These are phyloP conservation scores for Hyphantria cunea DNA, from an alignment of 1,140 invertebrate species.

Conservation along the genomic window DNA sequence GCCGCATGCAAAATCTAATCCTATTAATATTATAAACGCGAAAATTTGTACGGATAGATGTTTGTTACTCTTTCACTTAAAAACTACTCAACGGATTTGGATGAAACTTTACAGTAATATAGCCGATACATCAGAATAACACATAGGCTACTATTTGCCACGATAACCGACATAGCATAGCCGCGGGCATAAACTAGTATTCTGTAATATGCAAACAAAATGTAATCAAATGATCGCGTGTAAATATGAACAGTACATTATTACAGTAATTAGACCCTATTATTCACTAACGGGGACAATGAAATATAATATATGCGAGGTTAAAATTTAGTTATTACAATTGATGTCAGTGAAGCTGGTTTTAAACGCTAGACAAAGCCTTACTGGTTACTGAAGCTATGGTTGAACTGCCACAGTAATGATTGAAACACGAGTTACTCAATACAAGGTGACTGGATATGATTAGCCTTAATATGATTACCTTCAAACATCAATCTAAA, in stretches of 20 bases:
- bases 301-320: constrained; percentile 52
- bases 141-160: too few species aligned
- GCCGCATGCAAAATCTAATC: too few species aligned
- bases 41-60: too few species aligned
- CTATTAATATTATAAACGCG: too few species aligned
- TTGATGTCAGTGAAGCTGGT: constrained; percentile 42
- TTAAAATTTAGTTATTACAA: constrained; percentile 47
- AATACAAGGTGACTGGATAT: constrained; percentile 7
- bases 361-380: constrained; percentile 12
- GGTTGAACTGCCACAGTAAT: constrained; percentile 17
- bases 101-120: too few species aligned
- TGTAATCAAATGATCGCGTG: constrained; percentile 42
- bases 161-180: too few species aligned
- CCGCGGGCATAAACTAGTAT: too few species aligned
- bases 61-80: too few species aligned
- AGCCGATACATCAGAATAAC: too few species aligned
- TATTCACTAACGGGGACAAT: constrained; percentile 66
- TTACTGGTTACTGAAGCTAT: constrained; percentile 13
- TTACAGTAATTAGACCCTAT: constrained; percentile 67
- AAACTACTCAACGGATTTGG: too few species aligned
- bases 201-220: too few species aligned
- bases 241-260: constrained; percentile 43
- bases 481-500: constrained; percentile 2
- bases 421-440: constrained; percentile 14
- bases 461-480: constrained; percentile 14